Evolutionary conservation across 35 echinoderm and acorn worm species (phyloP).

Genomic region (Strongylocentrotus purpuratus): DNA sequence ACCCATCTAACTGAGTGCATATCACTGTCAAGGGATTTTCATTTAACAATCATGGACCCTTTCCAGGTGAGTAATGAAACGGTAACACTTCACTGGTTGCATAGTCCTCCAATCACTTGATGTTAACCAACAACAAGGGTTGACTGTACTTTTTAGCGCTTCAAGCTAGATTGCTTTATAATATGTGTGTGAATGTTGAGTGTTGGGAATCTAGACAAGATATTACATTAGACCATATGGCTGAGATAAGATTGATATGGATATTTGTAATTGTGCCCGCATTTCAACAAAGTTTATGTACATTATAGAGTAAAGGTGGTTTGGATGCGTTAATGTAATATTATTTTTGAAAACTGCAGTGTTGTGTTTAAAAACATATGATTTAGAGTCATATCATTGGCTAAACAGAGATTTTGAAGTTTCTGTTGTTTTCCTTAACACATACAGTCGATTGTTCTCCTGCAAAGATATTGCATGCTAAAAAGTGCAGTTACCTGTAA

Average conservation of each 20-base stretch:
- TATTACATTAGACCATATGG: background rate
- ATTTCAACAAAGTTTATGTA: too few relatives aligned
- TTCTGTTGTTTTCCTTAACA: too few relatives aligned
- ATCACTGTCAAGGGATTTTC: background rate
- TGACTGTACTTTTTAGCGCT: conserved; percentile 1
- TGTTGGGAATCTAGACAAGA: background rate
- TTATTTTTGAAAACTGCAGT: background rate
- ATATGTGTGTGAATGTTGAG: background rate
- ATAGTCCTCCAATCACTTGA: background rate
- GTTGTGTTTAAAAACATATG: background rate
- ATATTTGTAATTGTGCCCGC: background rate
- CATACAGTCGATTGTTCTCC: too few relatives aligned
- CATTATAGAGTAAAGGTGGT: background rate
- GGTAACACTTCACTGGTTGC: background rate
- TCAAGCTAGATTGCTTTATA: background rate
- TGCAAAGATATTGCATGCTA: too few relatives aligned
- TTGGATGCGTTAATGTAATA: background rate
- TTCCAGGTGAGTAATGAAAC: background rate
- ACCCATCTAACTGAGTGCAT: background rate
- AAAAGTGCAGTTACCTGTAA: too few relatives aligned
- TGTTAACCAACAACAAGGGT: background rate
- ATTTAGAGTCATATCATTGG: background rate
- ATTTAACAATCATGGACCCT: background rate
- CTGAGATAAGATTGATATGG: background rate
- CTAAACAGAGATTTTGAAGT: too few relatives aligned